phyloP scores from a whole-genome alignment of 2,113 vertebrate species.

The Salvelinus alpinus region DNA sequence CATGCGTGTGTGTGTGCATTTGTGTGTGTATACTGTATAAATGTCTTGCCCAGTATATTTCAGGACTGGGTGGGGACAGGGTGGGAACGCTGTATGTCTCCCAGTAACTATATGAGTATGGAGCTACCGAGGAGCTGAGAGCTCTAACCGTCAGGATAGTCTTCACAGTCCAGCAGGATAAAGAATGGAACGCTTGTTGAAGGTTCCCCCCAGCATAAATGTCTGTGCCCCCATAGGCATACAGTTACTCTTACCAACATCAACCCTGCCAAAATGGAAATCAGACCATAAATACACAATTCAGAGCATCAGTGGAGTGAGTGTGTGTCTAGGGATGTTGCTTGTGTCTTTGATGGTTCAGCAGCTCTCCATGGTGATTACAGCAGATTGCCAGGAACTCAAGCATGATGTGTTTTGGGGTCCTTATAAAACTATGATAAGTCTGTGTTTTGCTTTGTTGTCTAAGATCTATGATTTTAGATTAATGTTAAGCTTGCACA shows the following conservation, averaged over 20 bases:
- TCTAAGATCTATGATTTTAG: constrained; percentile 31
- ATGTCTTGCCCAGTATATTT: constrained; percentile 54
- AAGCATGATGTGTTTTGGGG: constrained; percentile 39
- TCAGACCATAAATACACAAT: constrained; percentile 36
- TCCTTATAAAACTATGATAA: constrained; percentile 44
- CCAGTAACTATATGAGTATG: constrained; percentile 37
- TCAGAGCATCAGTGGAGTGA: constrained; percentile 3
- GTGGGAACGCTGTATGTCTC: constrained; percentile 51
- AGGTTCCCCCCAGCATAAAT: constrained; percentile 22
- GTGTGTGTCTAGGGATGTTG: constrained; percentile 39
- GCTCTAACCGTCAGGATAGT: constrained; percentile 27
- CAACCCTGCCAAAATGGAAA: constrained; percentile 53
- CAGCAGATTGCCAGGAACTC: constrained; percentile 58
- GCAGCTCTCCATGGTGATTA: constrained; percentile 63
- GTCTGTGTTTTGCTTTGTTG: constrained; percentile 47
- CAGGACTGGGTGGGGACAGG: constrained; percentile 62
- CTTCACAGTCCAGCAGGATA: constrained; percentile 11
- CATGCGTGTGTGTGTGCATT: neutral
- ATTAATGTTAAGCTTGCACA: constrained; percentile 22
- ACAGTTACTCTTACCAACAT: constrained; percentile 24
- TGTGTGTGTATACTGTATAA: neutral
- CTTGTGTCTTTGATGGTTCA: constrained; percentile 73
- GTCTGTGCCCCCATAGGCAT: constrained; percentile 1
- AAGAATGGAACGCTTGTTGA: constrained; percentile 39
- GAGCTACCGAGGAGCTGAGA: constrained; percentile 26